phyloP scores from a whole-genome alignment of 2,113 vertebrate genomes.

The Mesocricetus auratus region DNA sequence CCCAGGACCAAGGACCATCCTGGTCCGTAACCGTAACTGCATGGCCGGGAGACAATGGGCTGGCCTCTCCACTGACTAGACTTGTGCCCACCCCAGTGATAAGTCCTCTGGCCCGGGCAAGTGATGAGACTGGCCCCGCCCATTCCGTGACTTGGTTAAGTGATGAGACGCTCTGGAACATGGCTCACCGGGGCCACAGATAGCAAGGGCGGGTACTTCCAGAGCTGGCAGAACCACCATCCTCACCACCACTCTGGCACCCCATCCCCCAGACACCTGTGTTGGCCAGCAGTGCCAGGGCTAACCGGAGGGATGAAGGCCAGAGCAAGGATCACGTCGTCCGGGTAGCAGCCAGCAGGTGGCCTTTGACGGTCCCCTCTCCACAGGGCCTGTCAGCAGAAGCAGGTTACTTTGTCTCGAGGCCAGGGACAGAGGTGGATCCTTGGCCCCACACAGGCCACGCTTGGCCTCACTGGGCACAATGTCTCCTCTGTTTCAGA shows the following conservation, averaged over 20 bases:
- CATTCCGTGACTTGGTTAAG: background rate
- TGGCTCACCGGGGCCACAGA: accelerated
- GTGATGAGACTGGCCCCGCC: background rate
- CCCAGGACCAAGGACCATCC: background rate
- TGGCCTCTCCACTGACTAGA: background rate
- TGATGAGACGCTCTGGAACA: too few relatives aligned
- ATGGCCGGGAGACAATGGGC: background rate
- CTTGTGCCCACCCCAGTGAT: background rate
- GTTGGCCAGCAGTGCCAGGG: background rate
- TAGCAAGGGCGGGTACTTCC: too few relatives aligned
- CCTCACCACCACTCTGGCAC: background rate
- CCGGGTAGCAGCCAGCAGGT: conserved; percentile 69
- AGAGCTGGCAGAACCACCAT: accelerated
- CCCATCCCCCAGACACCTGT: accelerated
- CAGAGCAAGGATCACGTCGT: background rate
- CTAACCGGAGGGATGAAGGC: background rate
- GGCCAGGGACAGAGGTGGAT: conserved; percentile 83
- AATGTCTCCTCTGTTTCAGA: conserved; percentile 88
- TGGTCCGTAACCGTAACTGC: background rate
- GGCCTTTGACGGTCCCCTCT: conserved; percentile 88
- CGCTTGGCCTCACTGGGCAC: conserved; percentile 86
- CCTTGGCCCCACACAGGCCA: conserved; percentile 80
- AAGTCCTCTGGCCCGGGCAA: background rate
- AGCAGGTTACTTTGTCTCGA: conserved; percentile 88
- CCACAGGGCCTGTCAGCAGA: conserved; percentile 85